Base-by-base conservation (phyloP, 2,113 vertebrate genomes). In the Hippocampus comes region DNA sequence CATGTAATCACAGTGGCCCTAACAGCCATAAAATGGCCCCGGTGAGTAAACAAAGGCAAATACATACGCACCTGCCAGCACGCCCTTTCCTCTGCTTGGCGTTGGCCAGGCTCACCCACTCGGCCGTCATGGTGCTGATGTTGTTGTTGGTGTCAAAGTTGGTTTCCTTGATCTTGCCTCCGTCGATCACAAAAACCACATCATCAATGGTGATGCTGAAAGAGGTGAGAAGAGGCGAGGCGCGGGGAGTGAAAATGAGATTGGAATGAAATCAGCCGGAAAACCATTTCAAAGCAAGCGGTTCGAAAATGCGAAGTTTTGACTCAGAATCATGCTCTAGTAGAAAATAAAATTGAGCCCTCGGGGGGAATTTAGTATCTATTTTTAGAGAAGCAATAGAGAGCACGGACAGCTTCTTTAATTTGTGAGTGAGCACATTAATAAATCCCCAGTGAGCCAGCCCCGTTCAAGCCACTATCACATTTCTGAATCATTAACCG, bases 81-180 rank as follows among this genome's bases (percentile, higher is more conserved):
- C 97, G 94, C 2, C 97, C 97, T 85, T 94, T 98, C 89, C 97
- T 94, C 87, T 99, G 97, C 80, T 98, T 99, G 82, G 96, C 96
- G 9, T 98, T 99, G 49, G 97, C 97, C 81, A 95, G 91, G 84
- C 97, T 99, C 61, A 99, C 97, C 97, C 97, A 99, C 89, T 99
- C 97, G 0, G 95, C 95, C 1, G 94, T 90, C 97, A 99, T 96
- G 0, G 97, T 99, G 84, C 95, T 97, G 77, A 99, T 99, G 92
- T 97, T 99, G 92, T 99, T 99, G 80, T 96, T 94, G 0, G 95
- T 96, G 89, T 99, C 97, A 67, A 97, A 99, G 89, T 98, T 92
- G 18, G 97, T 99, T 78, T 99, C 97, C 79, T 99, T 99, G 73
- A 99, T 98, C 76, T 99, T 99, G 2, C 97, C 97, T 72, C 96